A percentile compares a stretch with the other conserved stretches of the same genome.
Evolutionary conservation across 2,888 invertebrate genomes (phyloP).

Genomic region (Philhelius pedissequus): DNA sequence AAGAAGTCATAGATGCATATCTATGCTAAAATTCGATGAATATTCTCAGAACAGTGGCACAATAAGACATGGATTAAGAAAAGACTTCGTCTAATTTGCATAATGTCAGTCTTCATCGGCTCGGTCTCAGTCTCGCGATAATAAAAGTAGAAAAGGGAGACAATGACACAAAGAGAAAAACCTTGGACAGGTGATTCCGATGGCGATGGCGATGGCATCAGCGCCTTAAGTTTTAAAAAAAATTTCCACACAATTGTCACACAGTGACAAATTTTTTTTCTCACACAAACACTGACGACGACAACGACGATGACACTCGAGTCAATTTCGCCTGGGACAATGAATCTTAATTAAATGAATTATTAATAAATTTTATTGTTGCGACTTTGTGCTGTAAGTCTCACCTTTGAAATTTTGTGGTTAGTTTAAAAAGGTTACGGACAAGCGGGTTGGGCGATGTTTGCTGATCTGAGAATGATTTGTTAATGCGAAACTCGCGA

Average conservation of each 20-base stretch:
- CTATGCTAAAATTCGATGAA: slow-evolving; percentile 63
- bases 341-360: slow-evolving; percentile 68
- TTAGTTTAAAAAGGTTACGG: slow-evolving; percentile 26
- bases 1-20: slow-evolving; percentile 48
- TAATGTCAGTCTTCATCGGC: slow-evolving; percentile 49
- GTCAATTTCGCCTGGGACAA: slow-evolving; percentile 53
- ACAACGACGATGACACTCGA: slow-evolving; percentile 62
- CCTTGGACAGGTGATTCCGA: slow-evolving; percentile 49
- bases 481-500: slow-evolving; percentile 35
- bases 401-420: slow-evolving; percentile 3
- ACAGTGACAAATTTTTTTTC: slow-evolving; percentile 53
- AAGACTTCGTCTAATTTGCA: slow-evolving; percentile 51
- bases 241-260: slow-evolving; percentile 19
- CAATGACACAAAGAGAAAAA: slow-evolving; percentile 4
- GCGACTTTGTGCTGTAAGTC: slow-evolving; percentile 41
- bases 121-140: neutral
- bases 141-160: slow-evolving; percentile 1
- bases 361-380: slow-evolving; percentile 62
- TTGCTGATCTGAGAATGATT: slow-evolving; percentile 64
- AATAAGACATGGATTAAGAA: slow-evolving; percentile 38
- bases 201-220: neutral
- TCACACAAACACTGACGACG: slow-evolving; percentile 30
- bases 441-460: slow-evolving; percentile 19
- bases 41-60: slow-evolving; percentile 9
- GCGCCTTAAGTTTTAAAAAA: neutral